Evolutionary conservation across 1,140 invertebrate species (phyloP).

Genomic region (Antheraea pernyi): DNA sequence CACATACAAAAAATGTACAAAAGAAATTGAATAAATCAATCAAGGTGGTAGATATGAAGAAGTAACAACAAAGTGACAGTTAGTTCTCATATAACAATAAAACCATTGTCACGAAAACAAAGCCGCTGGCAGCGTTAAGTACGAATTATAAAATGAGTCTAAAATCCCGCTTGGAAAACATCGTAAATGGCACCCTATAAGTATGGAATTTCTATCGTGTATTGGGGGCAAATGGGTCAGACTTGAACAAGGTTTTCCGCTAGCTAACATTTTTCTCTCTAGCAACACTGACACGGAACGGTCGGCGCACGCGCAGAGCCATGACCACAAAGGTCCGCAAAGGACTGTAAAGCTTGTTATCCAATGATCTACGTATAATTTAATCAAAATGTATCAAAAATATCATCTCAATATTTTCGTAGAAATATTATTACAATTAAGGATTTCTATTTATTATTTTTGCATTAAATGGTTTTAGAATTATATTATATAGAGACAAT

Average conservation of each 20-base stretch:
- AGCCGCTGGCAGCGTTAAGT: no score
- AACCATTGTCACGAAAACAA: not conserved
- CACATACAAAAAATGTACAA: no score
- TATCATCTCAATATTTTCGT: no score
- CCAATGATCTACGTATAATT: not conserved
- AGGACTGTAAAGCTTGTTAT: not conserved
- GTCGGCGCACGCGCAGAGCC: not conserved
- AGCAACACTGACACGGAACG: conserved; percentile 8
- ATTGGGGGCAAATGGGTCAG: not conserved
- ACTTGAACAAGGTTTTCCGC: conserved; percentile 5
- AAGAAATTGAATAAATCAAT: no score
- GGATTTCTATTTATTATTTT: not conserved
- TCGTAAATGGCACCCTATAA: not conserved
- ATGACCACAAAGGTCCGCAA: not conserved
- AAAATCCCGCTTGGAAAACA: not conserved
- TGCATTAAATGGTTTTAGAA: no score
- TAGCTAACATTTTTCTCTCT: conserved; percentile 2
- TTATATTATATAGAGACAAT: no score
- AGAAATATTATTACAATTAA: no score
- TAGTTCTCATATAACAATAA: no score
- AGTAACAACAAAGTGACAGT: no score
- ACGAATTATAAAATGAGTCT: not conserved
- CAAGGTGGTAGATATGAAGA: no score
- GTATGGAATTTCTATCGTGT: not conserved
- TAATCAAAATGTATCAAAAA: no score